A percentile compares a stretch with the other conserved stretches of the same genome.
These are phyloP conservation scores for Tachina lurida DNA, from an alignment of 2,888 invertebrate genomes.

Conservation along the genomic window DNA sequence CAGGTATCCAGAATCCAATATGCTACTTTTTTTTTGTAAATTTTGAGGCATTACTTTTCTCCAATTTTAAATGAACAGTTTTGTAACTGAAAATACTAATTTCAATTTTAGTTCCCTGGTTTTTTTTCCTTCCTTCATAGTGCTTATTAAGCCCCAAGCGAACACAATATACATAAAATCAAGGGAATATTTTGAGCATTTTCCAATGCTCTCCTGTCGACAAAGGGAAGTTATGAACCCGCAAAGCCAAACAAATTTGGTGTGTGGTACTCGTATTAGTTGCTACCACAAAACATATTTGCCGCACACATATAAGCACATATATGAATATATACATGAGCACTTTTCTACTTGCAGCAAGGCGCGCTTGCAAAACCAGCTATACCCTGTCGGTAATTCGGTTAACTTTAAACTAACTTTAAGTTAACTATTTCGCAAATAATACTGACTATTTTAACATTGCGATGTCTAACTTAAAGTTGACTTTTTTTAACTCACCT, in stretches of 20 bases:
- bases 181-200: constrained; percentile 19
- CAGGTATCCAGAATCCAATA: no score
- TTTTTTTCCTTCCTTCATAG: constrained; percentile 1
- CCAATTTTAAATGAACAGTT: neutral
- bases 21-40: no score
- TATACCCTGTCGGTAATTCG: no score
- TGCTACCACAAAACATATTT: no score
- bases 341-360: neutral
- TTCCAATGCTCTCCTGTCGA: neutral
- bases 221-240: constrained; percentile 19
- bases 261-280: neutral
- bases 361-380: neutral
- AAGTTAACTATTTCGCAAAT: no score
- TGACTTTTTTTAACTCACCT: no score
- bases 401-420: no score
- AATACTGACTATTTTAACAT: no score
- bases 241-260: neutral
- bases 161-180: constrained; percentile 3
- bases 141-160: constrained; percentile 12
- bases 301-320: neutral
- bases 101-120: neutral
- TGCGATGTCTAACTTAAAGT: no score
- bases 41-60: no score
- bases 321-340: neutral
- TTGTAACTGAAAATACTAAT: neutral